Evolutionary conservation across 2,113 vertebrate genomes (phyloP).

Genomic region (Neofelis nebulosa): DNA sequence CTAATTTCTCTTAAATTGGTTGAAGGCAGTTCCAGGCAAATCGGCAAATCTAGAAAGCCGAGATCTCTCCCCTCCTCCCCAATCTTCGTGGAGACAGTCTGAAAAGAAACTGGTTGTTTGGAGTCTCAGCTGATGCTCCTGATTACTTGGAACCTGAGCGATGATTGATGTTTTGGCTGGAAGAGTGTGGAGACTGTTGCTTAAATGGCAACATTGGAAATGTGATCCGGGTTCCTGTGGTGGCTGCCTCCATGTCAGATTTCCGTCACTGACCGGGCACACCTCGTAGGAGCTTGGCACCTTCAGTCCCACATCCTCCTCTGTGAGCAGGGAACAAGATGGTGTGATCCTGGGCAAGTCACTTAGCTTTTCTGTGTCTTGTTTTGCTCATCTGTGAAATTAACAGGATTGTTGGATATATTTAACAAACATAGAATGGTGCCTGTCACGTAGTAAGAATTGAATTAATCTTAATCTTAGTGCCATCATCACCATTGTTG

Average conservation of each 20-base stretch:
- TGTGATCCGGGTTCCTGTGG: not conserved
- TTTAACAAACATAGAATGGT: not conserved
- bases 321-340: not conserved
- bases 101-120: not conserved
- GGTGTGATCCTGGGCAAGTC: not conserved
- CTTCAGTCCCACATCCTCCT: not conserved
- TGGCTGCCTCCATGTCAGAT: not conserved
- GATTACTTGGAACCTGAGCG: not conserved
- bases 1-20: slow-evolving; percentile 51
- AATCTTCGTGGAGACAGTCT: not conserved
- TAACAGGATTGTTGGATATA: not conserved
- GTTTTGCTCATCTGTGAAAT: slow-evolving; percentile 30
- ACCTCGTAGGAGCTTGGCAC: not conserved
- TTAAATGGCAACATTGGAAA: not conserved
- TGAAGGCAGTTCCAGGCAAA: slow-evolving; percentile 11
- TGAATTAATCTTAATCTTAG: not conserved
- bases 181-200: not conserved
- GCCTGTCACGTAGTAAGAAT: not conserved
- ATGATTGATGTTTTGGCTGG: not conserved
- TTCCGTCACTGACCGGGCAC: not conserved
- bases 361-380: not conserved
- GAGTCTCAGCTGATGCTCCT: not conserved
- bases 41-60: not conserved
- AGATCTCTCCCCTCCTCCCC: not conserved
- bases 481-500: not conserved